Evolutionary conservation across 2,113 vertebrate genomes (phyloP), one percentile per base, ranked within the genome.

Genomic region (Lichenostomus cassidix): DNA sequence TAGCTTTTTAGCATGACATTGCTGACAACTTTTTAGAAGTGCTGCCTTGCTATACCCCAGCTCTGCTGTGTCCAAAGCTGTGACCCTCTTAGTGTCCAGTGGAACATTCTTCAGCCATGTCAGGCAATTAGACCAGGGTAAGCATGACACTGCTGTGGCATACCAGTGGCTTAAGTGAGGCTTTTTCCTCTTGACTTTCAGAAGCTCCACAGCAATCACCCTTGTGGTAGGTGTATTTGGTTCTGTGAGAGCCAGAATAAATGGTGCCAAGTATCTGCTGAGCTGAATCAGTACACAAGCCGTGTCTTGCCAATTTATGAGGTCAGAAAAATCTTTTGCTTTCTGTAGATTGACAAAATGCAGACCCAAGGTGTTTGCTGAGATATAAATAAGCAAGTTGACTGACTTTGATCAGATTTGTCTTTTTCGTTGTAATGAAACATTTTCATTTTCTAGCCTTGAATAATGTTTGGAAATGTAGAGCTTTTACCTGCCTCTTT

Each of bases 361-460:
- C 13, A 11, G 56, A 74, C 17, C 39, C 0, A 8, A 56, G 58
- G 49, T 87, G 46, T 92, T 91, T 87, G 62, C 58, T 64, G 77
- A 83, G 71, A 49, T 83, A 81, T 28, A 83, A 95, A 73, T 93
- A 68, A 83, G 79, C 0, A 0, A 77, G 15, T 56, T 74, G 69
- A 53, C 86, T 77, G 78, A 68, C 52, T 93, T 93, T 56, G 62
- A 89, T 76, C 69, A 77, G 31, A 67, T 60, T 25, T 78, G 63
- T 71, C 80, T 87, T 90, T 65, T 89, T 84, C 50, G 47, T 87
- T 81, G 47, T 87, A 84, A 89, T 71, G 60, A 92, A 95, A 82
- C 62, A 56, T 78, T 91, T 89, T 94, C 35, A 21, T 68, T 90
- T 63, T 69, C 75, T 81, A 75, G 74, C 59, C 49, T 74, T 64